Conservation (phyloP, 2,797 vertebrate species). For the Phoebastria nigripes region DNA sequence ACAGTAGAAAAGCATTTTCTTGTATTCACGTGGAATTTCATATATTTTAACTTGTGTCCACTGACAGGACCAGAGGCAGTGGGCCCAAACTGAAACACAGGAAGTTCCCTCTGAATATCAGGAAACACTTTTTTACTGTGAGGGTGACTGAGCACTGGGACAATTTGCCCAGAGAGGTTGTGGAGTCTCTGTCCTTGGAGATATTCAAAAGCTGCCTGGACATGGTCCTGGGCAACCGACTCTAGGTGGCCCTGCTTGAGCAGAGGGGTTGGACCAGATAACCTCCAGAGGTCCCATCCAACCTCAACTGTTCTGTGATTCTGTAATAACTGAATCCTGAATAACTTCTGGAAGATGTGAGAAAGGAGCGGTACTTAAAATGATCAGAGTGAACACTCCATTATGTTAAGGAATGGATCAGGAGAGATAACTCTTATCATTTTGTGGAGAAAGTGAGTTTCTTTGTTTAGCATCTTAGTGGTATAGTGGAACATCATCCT, state of each 20-base stretch:
- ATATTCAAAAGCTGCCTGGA: background rate
- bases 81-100: background rate
- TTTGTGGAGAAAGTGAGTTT: background rate
- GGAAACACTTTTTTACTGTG: background rate
- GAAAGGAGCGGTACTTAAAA: background rate
- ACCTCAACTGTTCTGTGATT: background rate
- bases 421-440: background rate
- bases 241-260: background rate
- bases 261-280: background rate
- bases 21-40: background rate
- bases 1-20: background rate
- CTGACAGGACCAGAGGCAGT: background rate
- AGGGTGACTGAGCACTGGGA: background rate
- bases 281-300: background rate
- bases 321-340: background rate
- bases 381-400: fast-evolving
- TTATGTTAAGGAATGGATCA: background rate
- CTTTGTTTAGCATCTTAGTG: background rate
- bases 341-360: background rate
- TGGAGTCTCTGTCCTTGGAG: background rate
- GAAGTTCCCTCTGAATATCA: background rate
- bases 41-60: background rate
- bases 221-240: background rate
- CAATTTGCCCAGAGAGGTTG: background rate
- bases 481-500: background rate